Percentiles rank a stretch among this genome's conserved stretches.
phyloP scores from a whole-genome alignment of 2,888 invertebrate genomes.

The Lasioglossum pauxillum region DNA sequence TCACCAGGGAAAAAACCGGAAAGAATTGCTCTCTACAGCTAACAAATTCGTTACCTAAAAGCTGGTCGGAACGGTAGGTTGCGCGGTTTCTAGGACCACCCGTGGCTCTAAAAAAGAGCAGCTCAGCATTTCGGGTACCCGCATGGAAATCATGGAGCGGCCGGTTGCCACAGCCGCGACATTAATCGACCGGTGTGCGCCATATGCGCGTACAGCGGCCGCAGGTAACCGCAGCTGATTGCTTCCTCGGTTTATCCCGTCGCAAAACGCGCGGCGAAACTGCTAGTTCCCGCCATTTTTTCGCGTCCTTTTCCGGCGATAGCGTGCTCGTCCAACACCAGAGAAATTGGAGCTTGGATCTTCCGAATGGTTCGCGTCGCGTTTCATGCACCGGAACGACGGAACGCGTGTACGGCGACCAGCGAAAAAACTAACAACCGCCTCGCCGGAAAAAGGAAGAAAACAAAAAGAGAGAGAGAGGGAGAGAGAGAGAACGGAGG shows the following conservation, averaged over 20 bases:
- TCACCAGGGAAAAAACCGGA: background rate
- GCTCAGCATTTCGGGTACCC: background rate
- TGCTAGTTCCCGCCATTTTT: conserved; percentile 13
- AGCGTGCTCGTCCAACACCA: background rate
- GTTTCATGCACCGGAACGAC: background rate
- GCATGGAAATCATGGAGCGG: conserved; percentile 28
- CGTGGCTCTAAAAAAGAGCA: background rate
- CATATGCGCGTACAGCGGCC: conserved; percentile 45
- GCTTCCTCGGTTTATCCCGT: conserved; percentile 50
- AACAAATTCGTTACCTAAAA: background rate
- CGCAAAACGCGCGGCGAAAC: conserved; percentile 24
- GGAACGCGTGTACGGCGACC: conserved; percentile 7
- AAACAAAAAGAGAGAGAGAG: background rate
- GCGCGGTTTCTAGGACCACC: background rate
- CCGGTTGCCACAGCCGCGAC: conserved; percentile 33
- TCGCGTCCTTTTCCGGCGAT: background rate
- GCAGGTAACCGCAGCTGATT: conserved; percentile 58
- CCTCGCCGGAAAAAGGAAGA: background rate
- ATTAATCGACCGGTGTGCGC: conserved; percentile 54
- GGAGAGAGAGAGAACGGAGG: background rate
- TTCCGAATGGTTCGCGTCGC: background rate
- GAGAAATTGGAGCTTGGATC: background rate
- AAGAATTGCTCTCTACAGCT: no score
- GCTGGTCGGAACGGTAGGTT: background rate
- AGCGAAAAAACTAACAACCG: background rate